These are phyloP conservation scores for Drosophila dunni DNA, from an alignment of 1,140 invertebrate species.

Conservation along the genomic window DNA sequence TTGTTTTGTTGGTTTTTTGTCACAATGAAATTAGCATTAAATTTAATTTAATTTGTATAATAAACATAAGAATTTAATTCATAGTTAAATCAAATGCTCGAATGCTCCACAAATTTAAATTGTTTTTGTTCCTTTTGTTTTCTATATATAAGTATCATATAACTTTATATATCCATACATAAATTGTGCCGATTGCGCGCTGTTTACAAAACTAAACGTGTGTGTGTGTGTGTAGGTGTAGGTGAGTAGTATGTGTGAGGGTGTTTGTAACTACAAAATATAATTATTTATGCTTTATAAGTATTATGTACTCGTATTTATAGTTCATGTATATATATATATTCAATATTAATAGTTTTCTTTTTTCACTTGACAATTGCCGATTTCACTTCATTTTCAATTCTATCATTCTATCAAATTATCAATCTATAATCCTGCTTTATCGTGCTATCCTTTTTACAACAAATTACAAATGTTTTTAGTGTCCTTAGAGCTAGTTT, in stretches of 20 bases:
- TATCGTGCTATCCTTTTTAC: slow-evolving; percentile 63
- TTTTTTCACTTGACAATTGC: slow-evolving; percentile 60
- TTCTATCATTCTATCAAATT: slow-evolving; percentile 40
- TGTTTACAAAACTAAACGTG: slow-evolving; percentile 72
- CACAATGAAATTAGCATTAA: slow-evolving; percentile 82
- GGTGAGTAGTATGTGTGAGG: slow-evolving; percentile 31
- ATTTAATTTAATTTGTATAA: slow-evolving; percentile 74
- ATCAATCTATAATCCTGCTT: slow-evolving; percentile 19
- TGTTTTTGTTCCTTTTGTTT: slow-evolving; percentile 7
- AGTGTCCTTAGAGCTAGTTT: slow-evolving; percentile 68
- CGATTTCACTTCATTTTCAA: not conserved
- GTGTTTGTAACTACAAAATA: slow-evolving; percentile 69
- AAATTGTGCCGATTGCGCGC: slow-evolving; percentile 75
- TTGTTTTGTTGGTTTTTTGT: slow-evolving; percentile 58
- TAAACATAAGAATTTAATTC: slow-evolving; percentile 78
- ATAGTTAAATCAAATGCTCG: slow-evolving; percentile 80
- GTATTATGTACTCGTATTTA: slow-evolving; percentile 42
- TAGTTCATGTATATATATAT: slow-evolving; percentile 65
- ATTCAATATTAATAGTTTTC: slow-evolving; percentile 70
- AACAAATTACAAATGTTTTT: slow-evolving; percentile 80
- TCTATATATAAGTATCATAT: slow-evolving; percentile 23
- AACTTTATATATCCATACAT: slow-evolving; percentile 40
- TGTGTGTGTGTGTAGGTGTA: slow-evolving; percentile 46
- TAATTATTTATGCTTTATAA: slow-evolving; percentile 72
- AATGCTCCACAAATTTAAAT: slow-evolving; percentile 64